Percentiles rank a stretch among this genome's conserved stretches.
Evolutionary conservation across 2,888 invertebrate genomes (phyloP).

Genomic region (Helicoverpa assulta): DNA sequence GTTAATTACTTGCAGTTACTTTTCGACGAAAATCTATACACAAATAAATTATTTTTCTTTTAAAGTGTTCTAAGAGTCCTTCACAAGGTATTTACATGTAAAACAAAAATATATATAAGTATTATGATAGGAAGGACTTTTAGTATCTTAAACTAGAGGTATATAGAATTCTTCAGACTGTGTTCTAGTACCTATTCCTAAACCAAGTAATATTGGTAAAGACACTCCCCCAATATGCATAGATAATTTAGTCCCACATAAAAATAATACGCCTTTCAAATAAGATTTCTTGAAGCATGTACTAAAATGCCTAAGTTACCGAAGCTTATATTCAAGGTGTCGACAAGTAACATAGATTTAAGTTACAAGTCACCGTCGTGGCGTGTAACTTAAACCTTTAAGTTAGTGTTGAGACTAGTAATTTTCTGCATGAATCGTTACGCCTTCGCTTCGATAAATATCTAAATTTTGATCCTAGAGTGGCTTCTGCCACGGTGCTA

Average conservation of each 20-base stretch:
- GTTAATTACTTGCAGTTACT: no score
- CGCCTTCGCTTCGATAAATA: constrained; percentile 57
- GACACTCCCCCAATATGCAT: not conserved
- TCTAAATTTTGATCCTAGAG: constrained; percentile 34
- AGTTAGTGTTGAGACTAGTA: constrained; percentile 58
- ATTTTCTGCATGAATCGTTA: constrained; percentile 61
- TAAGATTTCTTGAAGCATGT: constrained; percentile 21
- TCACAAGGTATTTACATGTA: no score
- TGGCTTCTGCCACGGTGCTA: not conserved
- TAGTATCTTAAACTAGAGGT: no score
- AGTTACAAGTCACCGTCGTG: constrained; percentile 49
- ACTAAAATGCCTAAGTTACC: constrained; percentile 22
- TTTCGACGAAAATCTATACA: no score
- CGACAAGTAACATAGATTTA: constrained; percentile 49
- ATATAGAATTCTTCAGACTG: no score
- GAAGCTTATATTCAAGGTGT: constrained; percentile 32
- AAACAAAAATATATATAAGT: no score
- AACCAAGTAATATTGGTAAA: not conserved
- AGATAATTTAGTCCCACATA: not conserved
- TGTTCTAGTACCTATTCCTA: constrained; percentile 23
- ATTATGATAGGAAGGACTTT: no score
- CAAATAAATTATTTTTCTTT: no score
- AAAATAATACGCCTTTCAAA: constrained; percentile 10
- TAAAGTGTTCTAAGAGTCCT: no score
- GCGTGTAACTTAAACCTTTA: constrained; percentile 60